Percentiles rank a stretch among this genome's conserved stretches.
phyloP scores from a whole-genome alignment of 2,888 invertebrate species.

The Smittia sp. region DNA sequence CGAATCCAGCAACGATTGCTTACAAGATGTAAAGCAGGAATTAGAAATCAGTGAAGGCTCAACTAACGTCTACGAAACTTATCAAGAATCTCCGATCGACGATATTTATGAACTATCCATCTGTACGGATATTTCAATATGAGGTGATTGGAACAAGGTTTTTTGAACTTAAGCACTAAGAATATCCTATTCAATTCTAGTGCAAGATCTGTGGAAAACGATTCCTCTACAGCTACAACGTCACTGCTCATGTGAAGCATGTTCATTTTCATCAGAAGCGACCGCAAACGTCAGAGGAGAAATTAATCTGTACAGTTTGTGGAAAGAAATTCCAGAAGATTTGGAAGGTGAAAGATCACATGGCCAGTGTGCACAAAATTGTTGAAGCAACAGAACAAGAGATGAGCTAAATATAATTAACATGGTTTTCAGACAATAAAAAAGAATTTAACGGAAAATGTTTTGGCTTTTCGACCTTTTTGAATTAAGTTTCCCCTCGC shows the following conservation, averaged over 20 bases:
- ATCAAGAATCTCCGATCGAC: too few relatives aligned
- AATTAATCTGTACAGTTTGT: slow-evolving; percentile 24
- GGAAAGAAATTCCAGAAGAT: slow-evolving; percentile 36
- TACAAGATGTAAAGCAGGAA: not conserved
- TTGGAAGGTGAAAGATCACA: slow-evolving; percentile 36
- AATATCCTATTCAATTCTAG: not conserved
- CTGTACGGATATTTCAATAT: too few relatives aligned
- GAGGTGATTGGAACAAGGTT: not conserved
- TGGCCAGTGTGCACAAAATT: slow-evolving; percentile 11
- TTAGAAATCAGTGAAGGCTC: too few relatives aligned
- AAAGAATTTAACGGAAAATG: not conserved
- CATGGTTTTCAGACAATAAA: too few relatives aligned
- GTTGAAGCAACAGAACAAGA: slow-evolving; percentile 1
- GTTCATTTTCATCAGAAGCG: slow-evolving; percentile 31
- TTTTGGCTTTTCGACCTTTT: not conserved
- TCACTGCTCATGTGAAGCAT: slow-evolving; percentile 30
- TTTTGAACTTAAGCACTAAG: not conserved
- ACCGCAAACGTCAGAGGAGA: slow-evolving; percentile 14
- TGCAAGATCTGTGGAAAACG: slow-evolving; percentile 19
- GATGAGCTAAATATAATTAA: not conserved
- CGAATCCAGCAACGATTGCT: not conserved
- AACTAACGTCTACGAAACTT: too few relatives aligned
- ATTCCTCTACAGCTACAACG: slow-evolving; percentile 30
- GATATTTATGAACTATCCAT: too few relatives aligned
- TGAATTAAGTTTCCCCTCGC: not conserved